Evolutionary conservation across 2,113 vertebrate species (phyloP), one percentile per base, ranked within the genome.

Genomic region (Pachycephala philippinensis): DNA sequence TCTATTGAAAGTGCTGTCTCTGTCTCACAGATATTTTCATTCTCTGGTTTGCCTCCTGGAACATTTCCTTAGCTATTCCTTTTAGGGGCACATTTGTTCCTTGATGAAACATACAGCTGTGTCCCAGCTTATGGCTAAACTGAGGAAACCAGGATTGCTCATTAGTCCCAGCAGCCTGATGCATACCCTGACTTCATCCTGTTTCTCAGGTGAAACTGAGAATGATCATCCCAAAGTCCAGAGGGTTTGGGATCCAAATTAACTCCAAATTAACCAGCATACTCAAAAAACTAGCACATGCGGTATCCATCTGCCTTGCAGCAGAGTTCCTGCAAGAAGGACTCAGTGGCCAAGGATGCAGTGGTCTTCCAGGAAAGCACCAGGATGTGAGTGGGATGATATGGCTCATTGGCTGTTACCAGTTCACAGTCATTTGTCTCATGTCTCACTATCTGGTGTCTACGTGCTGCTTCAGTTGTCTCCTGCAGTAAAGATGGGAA

Each of bases 391-490:
- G 7, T 0, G 3, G 54, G 42, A 75, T 37, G 39, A 42, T 8
- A 6, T 0, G 5, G n/a, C 28, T 16, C 31, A 21, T 1, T 30
- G 33, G 31, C 24, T 47, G 13, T 8, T 35, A 53, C 1, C n/a
- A 57, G 15, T 30, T 54, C 72, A 54, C 33, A 76, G 40, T 26
- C 52, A 30, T 33, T 47, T 78, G 27, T 35, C 63, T 59, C 13
- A 20, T 5, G 19, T 33, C 83, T 79, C 53, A 27, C 45, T 77
- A 0, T 28, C 18, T 65, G 45, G 10, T 56, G 53, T n/a, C 33
- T n/a, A 1, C 1, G 4, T 14, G 47, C 37, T 89, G 47, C 28
- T 86, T 66, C 44, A 53, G 63, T 21, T 59, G 60, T 35, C 49
- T 93, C 27, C 57, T 40, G 26, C 7, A 44, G 26, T 31, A 39